phyloP scores from a whole-genome alignment of 2,888 invertebrate genomes.

The Empis stercorea region DNA sequence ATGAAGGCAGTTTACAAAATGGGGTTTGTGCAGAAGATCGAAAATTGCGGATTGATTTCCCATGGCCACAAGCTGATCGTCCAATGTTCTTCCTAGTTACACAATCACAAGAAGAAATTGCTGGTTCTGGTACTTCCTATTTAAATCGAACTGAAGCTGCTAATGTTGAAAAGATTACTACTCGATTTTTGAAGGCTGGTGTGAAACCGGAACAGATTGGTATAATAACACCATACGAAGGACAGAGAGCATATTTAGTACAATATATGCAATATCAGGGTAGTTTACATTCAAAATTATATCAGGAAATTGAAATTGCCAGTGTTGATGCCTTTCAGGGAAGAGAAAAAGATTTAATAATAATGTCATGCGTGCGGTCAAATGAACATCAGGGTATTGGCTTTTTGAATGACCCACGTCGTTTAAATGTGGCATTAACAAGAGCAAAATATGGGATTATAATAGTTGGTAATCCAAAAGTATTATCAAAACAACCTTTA shows the following conservation, averaged over 20 bases:
- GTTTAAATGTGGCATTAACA: constrained; percentile 95
- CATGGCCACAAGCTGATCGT: constrained; percentile 92
- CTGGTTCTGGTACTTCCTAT: constrained; percentile 96
- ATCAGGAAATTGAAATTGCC: constrained; percentile 97
- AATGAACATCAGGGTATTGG: constrained; percentile 99
- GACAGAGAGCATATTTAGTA: constrained; percentile 91
- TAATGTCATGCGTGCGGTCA: constrained; percentile 97
- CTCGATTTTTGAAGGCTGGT: constrained; percentile 85
- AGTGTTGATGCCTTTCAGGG: constrained; percentile 99
- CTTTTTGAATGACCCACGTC: constrained; percentile 93
- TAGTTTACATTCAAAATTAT: constrained; percentile 87
- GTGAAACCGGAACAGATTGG: constrained; percentile 97
- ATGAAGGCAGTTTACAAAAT: constrained; percentile 97
- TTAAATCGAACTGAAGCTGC: constrained; percentile 97
- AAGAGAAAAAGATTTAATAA: constrained; percentile 96
- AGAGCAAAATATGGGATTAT: constrained; percentile 96
- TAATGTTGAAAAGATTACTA: constrained; percentile 96
- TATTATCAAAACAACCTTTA: constrained; percentile 91
- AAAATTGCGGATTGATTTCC: constrained; percentile 86
- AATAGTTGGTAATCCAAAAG: constrained; percentile 98
- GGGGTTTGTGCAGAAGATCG: constrained; percentile 96
- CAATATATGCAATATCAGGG: constrained; percentile 99
- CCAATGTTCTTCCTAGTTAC: constrained; percentile 99
- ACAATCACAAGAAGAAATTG: constrained; percentile 97
- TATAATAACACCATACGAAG: constrained; percentile 97